These are phyloP conservation scores for Clarias magur DNA, from an alignment of 2,113 vertebrate species.

Conservation along the genomic window DNA sequence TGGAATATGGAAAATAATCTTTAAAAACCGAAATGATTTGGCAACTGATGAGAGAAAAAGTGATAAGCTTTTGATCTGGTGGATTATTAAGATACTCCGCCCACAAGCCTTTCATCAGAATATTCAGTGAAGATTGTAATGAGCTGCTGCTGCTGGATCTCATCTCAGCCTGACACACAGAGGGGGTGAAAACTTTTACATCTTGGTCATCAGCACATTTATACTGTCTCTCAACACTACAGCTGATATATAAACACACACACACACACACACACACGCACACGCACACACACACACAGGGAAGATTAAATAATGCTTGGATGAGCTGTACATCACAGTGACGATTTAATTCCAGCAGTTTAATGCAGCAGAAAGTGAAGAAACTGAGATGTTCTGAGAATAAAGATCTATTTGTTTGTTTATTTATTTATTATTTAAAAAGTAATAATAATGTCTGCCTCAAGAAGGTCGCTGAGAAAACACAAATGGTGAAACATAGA, in stretches of 20 bases:
- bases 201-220: neutral
- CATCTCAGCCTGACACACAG: neutral
- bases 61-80: neutral
- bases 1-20: neutral
- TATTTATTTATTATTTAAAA: neutral
- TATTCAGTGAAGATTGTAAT: neutral
- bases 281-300: too few species aligned
- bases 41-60: neutral
- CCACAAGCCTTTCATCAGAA: neutral
- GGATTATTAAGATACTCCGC: neutral
- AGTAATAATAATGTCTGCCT: neutral
- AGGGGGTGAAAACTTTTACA: neutral
- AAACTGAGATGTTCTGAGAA: neutral
- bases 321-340: neutral
- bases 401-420: neutral
- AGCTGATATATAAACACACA: neutral
- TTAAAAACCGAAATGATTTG: neutral
- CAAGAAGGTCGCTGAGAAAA: neutral
- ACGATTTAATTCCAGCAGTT: neutral
- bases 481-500: too few species aligned
- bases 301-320: neutral
- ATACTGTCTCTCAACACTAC: neutral
- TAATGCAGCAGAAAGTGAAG: neutral
- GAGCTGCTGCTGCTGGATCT: neutral
- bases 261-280: too few species aligned